Evolutionary conservation across 2,888 invertebrate genomes (phyloP).

Genomic region (Phalera bucephala): DNA sequence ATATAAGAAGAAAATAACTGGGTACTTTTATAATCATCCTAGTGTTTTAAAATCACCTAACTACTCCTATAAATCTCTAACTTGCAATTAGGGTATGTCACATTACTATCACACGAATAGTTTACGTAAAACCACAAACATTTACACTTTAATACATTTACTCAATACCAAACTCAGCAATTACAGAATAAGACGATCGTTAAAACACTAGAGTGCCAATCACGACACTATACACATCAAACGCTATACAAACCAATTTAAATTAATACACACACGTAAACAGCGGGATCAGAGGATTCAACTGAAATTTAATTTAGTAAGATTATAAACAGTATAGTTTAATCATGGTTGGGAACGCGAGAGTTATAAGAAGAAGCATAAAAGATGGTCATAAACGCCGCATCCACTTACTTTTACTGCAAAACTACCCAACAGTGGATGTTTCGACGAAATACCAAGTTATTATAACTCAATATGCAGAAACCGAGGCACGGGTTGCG

Average conservation of each 20-base stretch:
- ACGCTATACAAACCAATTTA: conserved; percentile 43
- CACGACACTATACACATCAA: conserved; percentile 45
- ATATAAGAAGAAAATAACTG: too few species aligned
- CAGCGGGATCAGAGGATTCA: conserved; percentile 40
- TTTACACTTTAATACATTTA: too few species aligned
- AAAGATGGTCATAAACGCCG: conserved; percentile 61
- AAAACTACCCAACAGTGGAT: conserved; percentile 35
- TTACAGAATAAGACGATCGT: conserved; percentile 30
- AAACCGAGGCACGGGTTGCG: not conserved
- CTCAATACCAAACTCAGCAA: conserved; percentile 5
- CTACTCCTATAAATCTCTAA: too few species aligned
- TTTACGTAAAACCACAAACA: too few species aligned
- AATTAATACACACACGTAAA: conserved; percentile 49
- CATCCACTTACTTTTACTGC: conserved; percentile 68
- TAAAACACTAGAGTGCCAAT: conserved; percentile 48
- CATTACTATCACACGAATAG: too few species aligned
- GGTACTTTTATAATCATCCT: too few species aligned
- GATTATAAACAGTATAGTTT: conserved; percentile 55
- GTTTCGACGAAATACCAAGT: conserved; percentile 49
- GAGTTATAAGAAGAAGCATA: conserved; percentile 64
- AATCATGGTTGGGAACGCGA: conserved; percentile 52
- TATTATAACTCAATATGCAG: conserved; percentile 48
- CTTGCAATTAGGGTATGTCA: too few species aligned
- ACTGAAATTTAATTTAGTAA: conserved; percentile 60
- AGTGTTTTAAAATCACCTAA: too few species aligned